These are phyloP conservation scores for Anas platyrhynchos DNA, from an alignment of 2,113 vertebrate genomes.

Conservation along the genomic window DNA sequence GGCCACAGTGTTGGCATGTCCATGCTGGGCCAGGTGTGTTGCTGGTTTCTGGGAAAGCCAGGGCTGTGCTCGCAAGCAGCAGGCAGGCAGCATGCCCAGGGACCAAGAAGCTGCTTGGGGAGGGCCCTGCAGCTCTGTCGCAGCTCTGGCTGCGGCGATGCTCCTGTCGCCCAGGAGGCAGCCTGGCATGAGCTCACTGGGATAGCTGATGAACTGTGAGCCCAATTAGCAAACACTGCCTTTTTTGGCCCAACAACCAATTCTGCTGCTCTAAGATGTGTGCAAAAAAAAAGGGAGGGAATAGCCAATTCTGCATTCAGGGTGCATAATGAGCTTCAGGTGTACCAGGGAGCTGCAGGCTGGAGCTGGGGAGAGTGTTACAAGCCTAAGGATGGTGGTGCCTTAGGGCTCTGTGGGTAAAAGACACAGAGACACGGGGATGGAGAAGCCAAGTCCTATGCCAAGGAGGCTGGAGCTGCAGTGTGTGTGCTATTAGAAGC, in stretches of 20 bases:
- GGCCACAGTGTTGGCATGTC: accelerated
- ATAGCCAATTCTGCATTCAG: background rate
- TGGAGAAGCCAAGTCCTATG: background rate
- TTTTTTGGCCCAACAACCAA: background rate
- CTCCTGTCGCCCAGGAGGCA: background rate
- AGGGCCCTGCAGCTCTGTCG: background rate
- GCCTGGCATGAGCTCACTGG: too few relatives aligned
- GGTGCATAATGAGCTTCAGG: background rate
- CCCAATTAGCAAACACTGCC: background rate
- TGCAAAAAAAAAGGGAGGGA: background rate
- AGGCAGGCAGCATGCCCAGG: accelerated
- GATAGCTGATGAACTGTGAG: background rate
- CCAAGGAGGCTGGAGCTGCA: background rate
- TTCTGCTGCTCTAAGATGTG: background rate
- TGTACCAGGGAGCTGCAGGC: accelerated
- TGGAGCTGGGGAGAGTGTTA: background rate
- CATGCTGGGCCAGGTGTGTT: accelerated
- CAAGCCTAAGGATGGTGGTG: background rate
- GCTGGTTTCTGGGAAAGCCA: background rate
- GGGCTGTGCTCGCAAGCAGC: background rate
- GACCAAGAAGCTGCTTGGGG: background rate
- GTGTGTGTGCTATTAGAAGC: accelerated
- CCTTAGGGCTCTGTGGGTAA: background rate
- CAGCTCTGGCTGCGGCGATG: background rate
- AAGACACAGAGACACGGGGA: background rate